phyloP scores from a whole-genome alignment of 2,113 vertebrate species.

The Aptenodytes patagonicus region DNA sequence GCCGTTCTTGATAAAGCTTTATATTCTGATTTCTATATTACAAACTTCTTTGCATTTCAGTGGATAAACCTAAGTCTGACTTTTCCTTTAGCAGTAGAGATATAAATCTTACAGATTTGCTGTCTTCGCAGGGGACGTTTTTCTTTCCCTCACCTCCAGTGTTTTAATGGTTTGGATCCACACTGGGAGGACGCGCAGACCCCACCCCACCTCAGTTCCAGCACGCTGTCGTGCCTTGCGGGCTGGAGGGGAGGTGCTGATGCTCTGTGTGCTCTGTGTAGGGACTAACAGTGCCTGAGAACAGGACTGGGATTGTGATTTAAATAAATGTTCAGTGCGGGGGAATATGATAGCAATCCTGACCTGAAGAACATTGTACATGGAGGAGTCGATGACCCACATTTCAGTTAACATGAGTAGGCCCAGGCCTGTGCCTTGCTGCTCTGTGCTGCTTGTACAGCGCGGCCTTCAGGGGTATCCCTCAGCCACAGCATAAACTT shows the following conservation, averaged over 20 bases:
- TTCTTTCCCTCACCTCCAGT: not conserved
- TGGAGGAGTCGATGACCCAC: rapidly evolving
- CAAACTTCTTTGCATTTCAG: not conserved
- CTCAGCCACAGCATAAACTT: no score
- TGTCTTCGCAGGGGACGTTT: not conserved
- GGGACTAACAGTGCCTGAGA: not conserved
- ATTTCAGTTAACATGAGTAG: rapidly evolving
- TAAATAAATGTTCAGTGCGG: not conserved
- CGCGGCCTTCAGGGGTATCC: not conserved
- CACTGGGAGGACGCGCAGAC: not conserved
- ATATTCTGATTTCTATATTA: not conserved
- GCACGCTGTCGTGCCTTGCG: not conserved
- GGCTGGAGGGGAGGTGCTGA: not conserved
- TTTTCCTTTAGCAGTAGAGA: not conserved
- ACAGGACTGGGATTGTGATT: not conserved
- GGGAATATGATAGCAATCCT: not conserved
- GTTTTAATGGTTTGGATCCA: not conserved
- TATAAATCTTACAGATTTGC: not conserved
- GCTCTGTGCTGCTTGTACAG: not conserved
- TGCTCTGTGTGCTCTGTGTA: no score
- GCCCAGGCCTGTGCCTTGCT: not conserved
- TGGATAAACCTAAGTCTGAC: not conserved
- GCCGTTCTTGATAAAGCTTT: not conserved
- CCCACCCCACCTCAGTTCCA: not conserved
- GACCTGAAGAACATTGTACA: rapidly evolving